phyloP scores from a whole-genome alignment of 2,888 invertebrate genomes.

The Tiliacea citrago region DNA sequence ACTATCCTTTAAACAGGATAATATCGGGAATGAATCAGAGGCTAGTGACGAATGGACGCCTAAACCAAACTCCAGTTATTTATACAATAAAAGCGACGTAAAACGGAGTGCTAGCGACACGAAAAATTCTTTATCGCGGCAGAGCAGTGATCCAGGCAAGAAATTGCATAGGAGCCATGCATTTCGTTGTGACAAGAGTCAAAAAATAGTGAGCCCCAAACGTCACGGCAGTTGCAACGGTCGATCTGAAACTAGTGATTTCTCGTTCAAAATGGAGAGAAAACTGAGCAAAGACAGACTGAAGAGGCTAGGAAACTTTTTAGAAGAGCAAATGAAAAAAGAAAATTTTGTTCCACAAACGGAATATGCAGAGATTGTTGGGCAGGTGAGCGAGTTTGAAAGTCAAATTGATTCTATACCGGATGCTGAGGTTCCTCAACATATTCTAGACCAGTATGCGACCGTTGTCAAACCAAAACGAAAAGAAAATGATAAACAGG shows the following conservation, averaged over 20 bases:
- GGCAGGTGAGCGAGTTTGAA: slow-evolving; percentile 64
- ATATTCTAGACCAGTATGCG: slow-evolving; percentile 87
- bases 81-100: slow-evolving; percentile 81
- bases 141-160: slow-evolving; percentile 88
- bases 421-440: slow-evolving; percentile 84
- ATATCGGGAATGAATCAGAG: slow-evolving; percentile 66
- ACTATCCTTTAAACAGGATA: slow-evolving; percentile 63
- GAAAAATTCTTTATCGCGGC: slow-evolving; percentile 82
- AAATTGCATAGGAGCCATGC: slow-evolving; percentile 91
- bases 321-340: slow-evolving; percentile 87
- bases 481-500: slow-evolving; percentile 78
- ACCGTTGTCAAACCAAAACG: slow-evolving; percentile 84
- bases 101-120: slow-evolving; percentile 77
- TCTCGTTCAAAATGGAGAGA: slow-evolving; percentile 81
- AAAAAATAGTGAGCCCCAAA: slow-evolving; percentile 79
- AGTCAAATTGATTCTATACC: slow-evolving; percentile 76
- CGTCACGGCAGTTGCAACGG: slow-evolving; percentile 84
- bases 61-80: slow-evolving; percentile 83
- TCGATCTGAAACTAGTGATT: slow-evolving; percentile 82
- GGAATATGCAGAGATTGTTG: slow-evolving; percentile 57
- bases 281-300: slow-evolving; percentile 84
- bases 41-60: slow-evolving; percentile 69
- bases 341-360: slow-evolving; percentile 79
- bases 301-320: slow-evolving; percentile 82
- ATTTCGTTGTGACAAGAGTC: slow-evolving; percentile 89